Evolutionary conservation across 2,797 vertebrate species (phyloP), one percentile per base, ranked within the genome.

Genomic region (Pagetopsis macropterus): DNA sequence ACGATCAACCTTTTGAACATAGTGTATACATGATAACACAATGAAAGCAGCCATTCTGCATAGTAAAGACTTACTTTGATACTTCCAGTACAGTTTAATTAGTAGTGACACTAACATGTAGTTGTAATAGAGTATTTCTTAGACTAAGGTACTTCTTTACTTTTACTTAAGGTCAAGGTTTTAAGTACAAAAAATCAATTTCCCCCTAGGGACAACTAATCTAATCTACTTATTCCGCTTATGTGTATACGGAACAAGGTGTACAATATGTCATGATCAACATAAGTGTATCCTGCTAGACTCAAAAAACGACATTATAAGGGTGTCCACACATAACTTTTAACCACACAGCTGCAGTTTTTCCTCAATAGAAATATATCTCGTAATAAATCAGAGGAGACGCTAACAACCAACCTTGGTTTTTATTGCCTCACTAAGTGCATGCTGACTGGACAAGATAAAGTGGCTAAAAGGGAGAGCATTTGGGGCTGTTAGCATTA

Each of bases 361-460:
- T 74, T 61, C 49, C 27, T 23, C 33, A 17, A 71, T 79, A 69
- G 67, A 76, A 81, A 71, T 43, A 69, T 61, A 37, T 68, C 15
- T 27, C 0, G 31, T 48, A 67, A 73, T 85, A 84, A 84, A 83
- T 83, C 70, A 75, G 57, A 75, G 48, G 15, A 68, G 81, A 68
- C 72, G 37, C 33, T 23, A 65, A 76, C 49, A 71, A 72, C 65
- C 76, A 82, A 37, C 70, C 50, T 50, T 59, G 37, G 19, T 71
- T 80, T 85, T 70, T 71, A 87, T 70, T 84, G 75, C 71, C 37
- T 76, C 67, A 40, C 70, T 78, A 78, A 83, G 73, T 50, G 57
- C 2, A 19, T 79, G 71, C 76, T 78, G 82, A 84, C 75, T 78
- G 69, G 70, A 78, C 51, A 74, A 70, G 83, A 83, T 77, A 55